Evolutionary conservation across 2,888 invertebrate genomes (phyloP).

Genomic region (Thalpophila matura): DNA sequence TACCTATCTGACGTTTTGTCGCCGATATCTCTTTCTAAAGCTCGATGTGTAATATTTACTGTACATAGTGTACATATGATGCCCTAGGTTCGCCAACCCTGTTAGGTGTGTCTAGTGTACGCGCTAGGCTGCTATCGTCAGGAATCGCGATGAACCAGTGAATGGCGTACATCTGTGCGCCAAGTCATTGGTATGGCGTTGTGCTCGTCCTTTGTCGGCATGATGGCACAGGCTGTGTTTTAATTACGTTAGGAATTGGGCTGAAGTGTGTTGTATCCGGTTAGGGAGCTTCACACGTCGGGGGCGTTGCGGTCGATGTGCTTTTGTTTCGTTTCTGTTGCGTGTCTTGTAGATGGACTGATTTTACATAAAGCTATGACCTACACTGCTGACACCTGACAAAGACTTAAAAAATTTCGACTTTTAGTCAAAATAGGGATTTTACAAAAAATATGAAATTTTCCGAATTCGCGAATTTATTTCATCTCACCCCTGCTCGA

Average conservation of each 20-base stretch:
- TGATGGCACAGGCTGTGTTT: constrained; percentile 12
- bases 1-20: no score
- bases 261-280: constrained; percentile 29
- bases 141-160: constrained; percentile 47
- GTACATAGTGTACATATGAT: neutral
- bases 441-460: no score
- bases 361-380: neutral
- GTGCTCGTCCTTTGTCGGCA: constrained; percentile 45
- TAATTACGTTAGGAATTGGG: constrained; percentile 33
- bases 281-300: neutral
- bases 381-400: no score
- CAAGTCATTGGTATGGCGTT: constrained; percentile 44
- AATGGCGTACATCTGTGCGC: constrained; percentile 51
- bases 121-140: constrained; percentile 26
- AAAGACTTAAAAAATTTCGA: no score
- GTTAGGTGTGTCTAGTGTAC: constrained; percentile 23
- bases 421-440: no score
- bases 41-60: no score
- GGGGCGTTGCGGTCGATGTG: neutral
- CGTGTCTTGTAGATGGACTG: no score
- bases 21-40: no score
- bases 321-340: neutral
- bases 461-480: no score
- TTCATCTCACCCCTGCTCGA: no score
- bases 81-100: constrained; percentile 24